Evolutionary conservation across 1,140 invertebrate species (phyloP), one percentile per base, ranked within the genome.

Genomic region (Drosophila parvula): DNA sequence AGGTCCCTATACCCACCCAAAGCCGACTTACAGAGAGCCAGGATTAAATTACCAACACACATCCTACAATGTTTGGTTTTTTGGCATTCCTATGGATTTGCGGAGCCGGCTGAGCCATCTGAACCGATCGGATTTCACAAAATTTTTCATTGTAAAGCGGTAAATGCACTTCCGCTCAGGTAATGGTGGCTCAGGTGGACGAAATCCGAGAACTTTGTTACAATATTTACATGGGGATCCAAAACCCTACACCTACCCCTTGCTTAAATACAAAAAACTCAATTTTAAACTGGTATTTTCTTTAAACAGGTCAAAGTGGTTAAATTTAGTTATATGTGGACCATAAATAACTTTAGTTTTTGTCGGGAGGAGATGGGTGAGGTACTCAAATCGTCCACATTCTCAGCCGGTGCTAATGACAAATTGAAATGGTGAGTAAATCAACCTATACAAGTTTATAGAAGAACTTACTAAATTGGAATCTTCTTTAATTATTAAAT

Each of bases 241-340:
- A 5, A 3, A 14, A 12, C 36, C 1, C 5, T 3, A 2, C 16
- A 16, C 12, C 32, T 36, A 3, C 16, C 11, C 32, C 30, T 22
- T 22, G 22, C 22, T 40, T 6, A 40, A 40, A 14, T 40, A 40
- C 5, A 7, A 22, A 10, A 9, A 43, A 16, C 28, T 12, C 38
- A 6, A 59, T 55, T 43, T 59, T 47, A 11, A 2, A 18, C 12
- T 1, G 11, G 14, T 8, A n/a, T 56, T 38, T 4, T 30, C 5
- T 7, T 40, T 91, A 91, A 93, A 16, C 96, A 99, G 98, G 98
- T 99, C 86, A 99, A 99, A 96, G 98, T 99, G 93, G 98, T 99
- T 67, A 99, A 99, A 94, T 99, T 99, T 94, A 98, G 97, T 93
- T 99, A 99, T 93, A 99, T 99, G 97, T 99, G 99, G 99, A 99